These are phyloP conservation scores for Grapholita molesta DNA, from an alignment of 1,140 invertebrate species.

Conservation along the genomic window DNA sequence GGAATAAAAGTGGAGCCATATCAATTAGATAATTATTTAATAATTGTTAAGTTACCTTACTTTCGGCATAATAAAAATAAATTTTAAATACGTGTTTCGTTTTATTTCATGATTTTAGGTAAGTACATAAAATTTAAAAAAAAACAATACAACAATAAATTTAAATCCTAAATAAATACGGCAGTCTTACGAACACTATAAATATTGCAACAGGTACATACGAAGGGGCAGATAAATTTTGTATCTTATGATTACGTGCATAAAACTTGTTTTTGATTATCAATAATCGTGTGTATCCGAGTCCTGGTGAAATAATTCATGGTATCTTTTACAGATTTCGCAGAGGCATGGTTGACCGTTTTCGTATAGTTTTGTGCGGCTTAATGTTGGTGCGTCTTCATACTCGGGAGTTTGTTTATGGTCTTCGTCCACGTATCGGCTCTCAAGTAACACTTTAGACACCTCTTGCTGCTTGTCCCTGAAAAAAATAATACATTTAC, in stretches of 20 bases:
- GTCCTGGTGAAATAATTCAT: conserved; percentile 58
- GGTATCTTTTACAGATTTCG: conserved; percentile 60
- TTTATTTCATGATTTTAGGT: conserved; percentile 44
- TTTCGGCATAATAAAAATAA: conserved; percentile 40
- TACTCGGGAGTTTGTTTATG: not conserved
- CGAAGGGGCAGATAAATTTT: not conserved
- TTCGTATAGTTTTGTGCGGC: conserved; percentile 20
- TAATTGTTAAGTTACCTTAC: conserved; percentile 67
- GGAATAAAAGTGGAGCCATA: conserved; percentile 59
- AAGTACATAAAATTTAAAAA: conserved; percentile 12
- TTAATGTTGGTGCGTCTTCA: not conserved
- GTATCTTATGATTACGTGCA: not conserved
- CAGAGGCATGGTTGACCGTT: conserved; percentile 47
- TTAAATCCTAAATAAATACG: conserved; percentile 28
- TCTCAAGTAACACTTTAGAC: conserved; percentile 44
- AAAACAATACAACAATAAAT: conserved; percentile 27
- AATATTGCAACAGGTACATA: conserved; percentile 13
- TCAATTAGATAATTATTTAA: conserved; percentile 45
- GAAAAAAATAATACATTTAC: not conserved
- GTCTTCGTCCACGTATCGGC: conserved; percentile 48
- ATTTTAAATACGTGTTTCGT: conserved; percentile 34
- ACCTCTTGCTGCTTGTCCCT: not conserved
- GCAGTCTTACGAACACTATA: not conserved
- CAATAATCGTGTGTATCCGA: not conserved
- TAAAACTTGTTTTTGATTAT: not conserved